Percentiles rank a stretch among this genome's conserved stretches.
Conservation (phyloP, 1,140 invertebrate genomes). For the Zelostemma sp. region DNA sequence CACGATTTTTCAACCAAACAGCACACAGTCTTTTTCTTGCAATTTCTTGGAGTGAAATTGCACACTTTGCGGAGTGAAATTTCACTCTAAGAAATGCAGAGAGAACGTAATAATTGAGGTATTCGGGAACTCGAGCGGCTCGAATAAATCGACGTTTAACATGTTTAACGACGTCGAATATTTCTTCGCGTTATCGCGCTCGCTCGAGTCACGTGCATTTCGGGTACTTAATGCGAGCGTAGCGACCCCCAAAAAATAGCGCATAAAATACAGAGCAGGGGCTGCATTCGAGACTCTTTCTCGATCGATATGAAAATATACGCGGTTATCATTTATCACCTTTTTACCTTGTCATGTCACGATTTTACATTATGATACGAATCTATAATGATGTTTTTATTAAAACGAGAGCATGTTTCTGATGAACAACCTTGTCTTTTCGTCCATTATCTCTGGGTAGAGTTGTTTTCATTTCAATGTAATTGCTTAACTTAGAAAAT, state of each 20-base stretch:
- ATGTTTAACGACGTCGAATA: conserved; percentile 6
- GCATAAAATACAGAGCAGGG: conserved; percentile 12
- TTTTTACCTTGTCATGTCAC: conserved; percentile 23
- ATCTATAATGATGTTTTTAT: conserved; percentile 5
- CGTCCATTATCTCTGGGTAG: too few relatives aligned
- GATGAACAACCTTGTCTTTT: conserved; percentile 1
- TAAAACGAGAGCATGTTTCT: not conserved
- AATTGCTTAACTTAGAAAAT: too few relatives aligned
- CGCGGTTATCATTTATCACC: conserved; percentile 28
- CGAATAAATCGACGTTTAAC: too few relatives aligned
- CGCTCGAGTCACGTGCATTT: conserved; percentile 2
- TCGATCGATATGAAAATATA: conserved; percentile 26
- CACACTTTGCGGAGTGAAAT: too few relatives aligned
- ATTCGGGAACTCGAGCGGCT: too few relatives aligned
- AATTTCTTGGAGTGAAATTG: too few relatives aligned
- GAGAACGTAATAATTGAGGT: too few relatives aligned
- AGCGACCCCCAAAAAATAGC: conserved; percentile 7
- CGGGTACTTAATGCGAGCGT: conserved; percentile 2
- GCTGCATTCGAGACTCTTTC: not conserved
- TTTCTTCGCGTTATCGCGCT: not conserved
- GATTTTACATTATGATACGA: conserved; percentile 33
- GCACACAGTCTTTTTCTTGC: too few relatives aligned
- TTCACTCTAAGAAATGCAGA: too few relatives aligned
- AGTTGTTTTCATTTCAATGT: too few relatives aligned
- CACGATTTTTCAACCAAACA: not conserved